phyloP scores from a whole-genome alignment of 2,888 invertebrate species.

The Ceratothoa steindachneri region DNA sequence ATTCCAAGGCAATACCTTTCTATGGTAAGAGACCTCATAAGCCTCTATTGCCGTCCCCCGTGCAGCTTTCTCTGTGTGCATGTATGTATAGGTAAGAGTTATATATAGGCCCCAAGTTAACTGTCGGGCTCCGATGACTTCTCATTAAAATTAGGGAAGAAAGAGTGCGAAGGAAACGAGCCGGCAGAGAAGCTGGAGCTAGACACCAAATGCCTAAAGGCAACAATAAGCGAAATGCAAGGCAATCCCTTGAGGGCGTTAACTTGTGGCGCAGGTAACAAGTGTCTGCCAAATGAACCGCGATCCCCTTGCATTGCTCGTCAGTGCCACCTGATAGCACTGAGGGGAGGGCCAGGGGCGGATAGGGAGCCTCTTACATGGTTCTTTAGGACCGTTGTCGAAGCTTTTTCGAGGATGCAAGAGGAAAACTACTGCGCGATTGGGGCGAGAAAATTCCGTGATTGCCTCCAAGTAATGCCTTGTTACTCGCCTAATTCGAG shows the following conservation, averaged over 20 bases:
- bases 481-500: constrained; percentile 13
- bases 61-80: constrained; percentile 4
- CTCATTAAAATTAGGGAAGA: constrained; percentile 12
- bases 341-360: neutral
- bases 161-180: neutral
- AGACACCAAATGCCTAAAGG: neutral
- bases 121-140: neutral
- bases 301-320: constrained; percentile 14
- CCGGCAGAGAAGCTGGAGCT: neutral
- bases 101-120: too few species aligned
- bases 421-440: constrained; percentile 5
- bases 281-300: constrained; percentile 18
- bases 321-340: constrained; percentile 4
- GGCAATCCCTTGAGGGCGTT: neutral
- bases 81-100: neutral
- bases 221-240: constrained; percentile 20
- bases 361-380: neutral
- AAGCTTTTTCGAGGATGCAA: neutral
- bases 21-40: too few species aligned
- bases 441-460: constrained; percentile 4
- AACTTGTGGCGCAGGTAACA: constrained; percentile 10
- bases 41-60: too few species aligned
- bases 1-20: too few species aligned
- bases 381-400: constrained; percentile 4
- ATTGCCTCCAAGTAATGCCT: constrained; percentile 10